Conservation (phyloP, 2,888 invertebrate genomes). For the Amiota communis region DNA sequence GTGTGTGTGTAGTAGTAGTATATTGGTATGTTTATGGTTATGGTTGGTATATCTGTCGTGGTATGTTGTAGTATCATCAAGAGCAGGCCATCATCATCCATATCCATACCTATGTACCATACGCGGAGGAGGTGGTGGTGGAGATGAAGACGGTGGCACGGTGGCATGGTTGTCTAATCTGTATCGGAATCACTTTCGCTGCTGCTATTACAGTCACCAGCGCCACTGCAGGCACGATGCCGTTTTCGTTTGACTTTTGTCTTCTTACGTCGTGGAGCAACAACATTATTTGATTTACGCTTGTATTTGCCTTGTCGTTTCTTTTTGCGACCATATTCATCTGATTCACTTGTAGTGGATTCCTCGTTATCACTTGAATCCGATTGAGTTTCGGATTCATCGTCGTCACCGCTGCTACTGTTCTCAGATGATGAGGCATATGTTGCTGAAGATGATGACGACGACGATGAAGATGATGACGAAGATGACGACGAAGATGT, state of each 20-base stretch:
- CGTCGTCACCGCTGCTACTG: slow-evolving; percentile 36
- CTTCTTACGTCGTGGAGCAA: slow-evolving; percentile 63
- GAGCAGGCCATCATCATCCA: too few species aligned
- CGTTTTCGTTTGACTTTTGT: slow-evolving; percentile 67
- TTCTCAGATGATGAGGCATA: not conserved
- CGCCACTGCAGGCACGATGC: slow-evolving; percentile 57
- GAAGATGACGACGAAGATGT: slow-evolving; percentile 36
- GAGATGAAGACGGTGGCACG: too few species aligned
- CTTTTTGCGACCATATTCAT: slow-evolving; percentile 67
- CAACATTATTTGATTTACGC: slow-evolving; percentile 63
- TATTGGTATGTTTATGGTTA: too few species aligned
- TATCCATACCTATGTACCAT: too few species aligned
- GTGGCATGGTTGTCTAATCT: slow-evolving; percentile 39
- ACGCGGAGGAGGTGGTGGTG: too few species aligned
- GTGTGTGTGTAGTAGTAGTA: too few species aligned
- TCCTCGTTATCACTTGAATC: slow-evolving; percentile 72
- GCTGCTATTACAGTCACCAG: slow-evolving; percentile 61
- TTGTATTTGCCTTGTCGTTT: slow-evolving; percentile 69
- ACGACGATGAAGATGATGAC: slow-evolving; percentile 38
- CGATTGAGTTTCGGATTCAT: slow-evolving; percentile 51
- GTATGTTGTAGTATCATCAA: too few species aligned
- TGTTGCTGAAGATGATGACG: too few species aligned
- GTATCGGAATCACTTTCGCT: slow-evolving; percentile 64
- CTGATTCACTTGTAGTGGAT: slow-evolving; percentile 69
- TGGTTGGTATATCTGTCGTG: too few species aligned